Conservation (phyloP, 1,140 invertebrate genomes). For the Neotoxoptera formosana region DNA sequence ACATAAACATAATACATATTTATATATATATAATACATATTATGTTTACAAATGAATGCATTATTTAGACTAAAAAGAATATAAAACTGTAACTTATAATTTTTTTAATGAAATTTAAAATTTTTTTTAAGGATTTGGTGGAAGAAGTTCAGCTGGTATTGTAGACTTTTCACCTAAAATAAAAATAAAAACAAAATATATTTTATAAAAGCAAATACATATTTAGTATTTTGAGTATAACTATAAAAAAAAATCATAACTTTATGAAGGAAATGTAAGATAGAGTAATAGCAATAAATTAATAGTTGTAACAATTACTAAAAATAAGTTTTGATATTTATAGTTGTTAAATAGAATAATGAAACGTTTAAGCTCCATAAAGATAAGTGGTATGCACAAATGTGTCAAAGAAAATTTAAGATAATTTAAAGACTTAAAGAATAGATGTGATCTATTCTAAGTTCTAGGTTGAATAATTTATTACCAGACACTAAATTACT, state of each 20-base stretch:
- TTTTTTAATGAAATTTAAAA: background rate
- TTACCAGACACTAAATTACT: too few species aligned
- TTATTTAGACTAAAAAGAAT: slow-evolving; percentile 24
- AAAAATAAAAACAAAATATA: background rate
- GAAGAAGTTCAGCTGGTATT: slow-evolving; percentile 27
- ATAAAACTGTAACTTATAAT: background rate
- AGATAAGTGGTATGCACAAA: too few species aligned
- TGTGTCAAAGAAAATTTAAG: background rate
- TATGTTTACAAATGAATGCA: background rate
- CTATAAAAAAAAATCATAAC: background rate
- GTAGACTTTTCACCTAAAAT: slow-evolving; percentile 29
- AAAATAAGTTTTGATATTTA: background rate
- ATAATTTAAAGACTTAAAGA: background rate
- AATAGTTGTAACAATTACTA: background rate
- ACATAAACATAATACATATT: background rate
- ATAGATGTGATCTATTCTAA: too few species aligned
- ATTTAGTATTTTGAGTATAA: background rate
- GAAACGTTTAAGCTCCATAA: too few species aligned
- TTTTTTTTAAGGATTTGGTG: slow-evolving; percentile 18
- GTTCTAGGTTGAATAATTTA: too few species aligned
- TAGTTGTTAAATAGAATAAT: background rate
- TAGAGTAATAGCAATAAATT: background rate
- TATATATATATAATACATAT: too few species aligned
- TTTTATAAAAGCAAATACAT: background rate
- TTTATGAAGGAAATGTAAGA: background rate